Base-by-base conservation (phyloP, 2,113 vertebrate species). In the Genyomyrus donnyi region DNA sequence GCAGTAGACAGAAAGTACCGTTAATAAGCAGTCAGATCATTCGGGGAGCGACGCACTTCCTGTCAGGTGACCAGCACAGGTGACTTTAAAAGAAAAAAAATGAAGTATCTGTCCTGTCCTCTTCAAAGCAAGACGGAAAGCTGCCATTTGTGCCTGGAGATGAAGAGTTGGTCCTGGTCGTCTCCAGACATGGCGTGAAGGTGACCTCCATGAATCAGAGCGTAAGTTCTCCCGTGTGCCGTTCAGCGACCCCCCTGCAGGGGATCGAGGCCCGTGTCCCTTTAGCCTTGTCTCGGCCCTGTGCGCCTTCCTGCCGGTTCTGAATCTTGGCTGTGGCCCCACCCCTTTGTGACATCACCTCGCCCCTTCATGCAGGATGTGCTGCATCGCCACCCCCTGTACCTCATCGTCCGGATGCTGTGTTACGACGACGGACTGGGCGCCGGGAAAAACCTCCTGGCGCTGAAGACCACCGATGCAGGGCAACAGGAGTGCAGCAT, bases 161-260 rank as follows among this genome's bases (percentile, higher is more conserved):
- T 85, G 98, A 99, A 93, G 98, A 99, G 91, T 97, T 98, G 94
- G 96, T 98, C 88, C 96, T 99, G 95, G 97, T 96, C 49, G 98
- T 99, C 91, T 99, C 98, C 83, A 99, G 98, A 94, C 97, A 99
- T 0, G 99, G 99, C 17, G 97, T 99, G 92, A 99, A 99, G 96
- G 97, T 99, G 42, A 97, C 97, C 31, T 97, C 97, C 0, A 94
- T 96, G 90, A 97, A 99, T 93, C 98, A 98, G 91, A 98, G 97
- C 96, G 99, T 99, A 96, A 98, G 98, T 97, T 21, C 35, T 17
- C 31, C n/a, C 13, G 1, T 6, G 3, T 62, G 46, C 24, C 17
- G 15, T 21, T 89, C 45, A 39, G 6, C 8, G 5, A 50, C 62
- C 24, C 42, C 1, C 7, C 13, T 46, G 13, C 21, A n/a, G 53